Percentiles rank a stretch among this genome's conserved stretches.
These are phyloP conservation scores for Mimumesa dahlbomi DNA, from an alignment of 2,888 invertebrate genomes.

Conservation along the genomic window DNA sequence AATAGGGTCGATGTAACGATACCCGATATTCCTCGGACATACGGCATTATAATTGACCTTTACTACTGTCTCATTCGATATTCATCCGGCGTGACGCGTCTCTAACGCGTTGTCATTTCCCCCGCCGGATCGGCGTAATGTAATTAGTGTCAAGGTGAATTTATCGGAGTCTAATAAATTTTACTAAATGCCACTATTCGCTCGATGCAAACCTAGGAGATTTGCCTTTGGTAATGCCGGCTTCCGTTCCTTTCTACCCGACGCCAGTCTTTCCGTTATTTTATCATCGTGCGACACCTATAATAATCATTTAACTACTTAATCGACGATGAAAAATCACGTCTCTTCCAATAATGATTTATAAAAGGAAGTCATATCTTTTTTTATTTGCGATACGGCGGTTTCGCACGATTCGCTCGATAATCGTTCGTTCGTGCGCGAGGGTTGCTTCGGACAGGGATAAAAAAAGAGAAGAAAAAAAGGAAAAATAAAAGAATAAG, in stretches of 20 bases:
- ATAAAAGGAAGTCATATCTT: too few species aligned
- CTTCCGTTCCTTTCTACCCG: not conserved
- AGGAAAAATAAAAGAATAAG: not conserved
- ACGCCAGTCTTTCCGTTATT: too few species aligned
- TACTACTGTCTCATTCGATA: slow-evolving; percentile 5
- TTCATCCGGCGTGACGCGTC: not conserved
- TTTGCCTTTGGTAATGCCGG: slow-evolving; percentile 9
- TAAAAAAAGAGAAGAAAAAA: too few species aligned
- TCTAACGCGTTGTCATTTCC: slow-evolving; percentile 4
- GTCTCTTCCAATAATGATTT: too few species aligned
- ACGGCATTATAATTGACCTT: not conserved
- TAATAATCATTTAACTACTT: too few species aligned
- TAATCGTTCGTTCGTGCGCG: too few species aligned
- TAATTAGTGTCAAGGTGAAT: slow-evolving; percentile 37
- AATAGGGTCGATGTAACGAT: not conserved
- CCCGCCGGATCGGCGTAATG: slow-evolving; percentile 1
- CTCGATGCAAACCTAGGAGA: slow-evolving; percentile 7
- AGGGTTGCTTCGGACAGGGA: too few species aligned
- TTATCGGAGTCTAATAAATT: slow-evolving; percentile 32
- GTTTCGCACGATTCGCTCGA: too few species aligned
- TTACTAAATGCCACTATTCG: slow-evolving; percentile 10
- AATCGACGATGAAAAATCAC: too few species aligned
- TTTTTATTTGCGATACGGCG: too few species aligned
- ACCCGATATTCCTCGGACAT: not conserved
- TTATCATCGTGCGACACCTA: too few species aligned